phyloP scores from a whole-genome alignment of 2,113 vertebrate genomes.

The Bothrops jararaca region DNA sequence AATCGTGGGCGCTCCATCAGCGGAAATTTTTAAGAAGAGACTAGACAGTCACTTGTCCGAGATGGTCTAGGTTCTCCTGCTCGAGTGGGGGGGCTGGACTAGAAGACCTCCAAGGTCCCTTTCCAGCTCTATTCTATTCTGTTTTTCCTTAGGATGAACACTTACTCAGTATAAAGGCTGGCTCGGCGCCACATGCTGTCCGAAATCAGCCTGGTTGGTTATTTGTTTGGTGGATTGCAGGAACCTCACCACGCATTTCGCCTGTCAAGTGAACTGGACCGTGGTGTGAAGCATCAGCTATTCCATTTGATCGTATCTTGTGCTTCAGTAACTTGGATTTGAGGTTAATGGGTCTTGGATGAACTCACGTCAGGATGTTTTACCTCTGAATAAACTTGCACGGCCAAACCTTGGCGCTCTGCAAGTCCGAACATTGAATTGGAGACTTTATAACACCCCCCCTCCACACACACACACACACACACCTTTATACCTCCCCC shows the following conservation, averaged over 20 bases:
- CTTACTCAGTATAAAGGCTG: background rate
- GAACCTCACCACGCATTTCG: background rate
- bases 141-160: background rate
- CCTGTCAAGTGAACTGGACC: background rate
- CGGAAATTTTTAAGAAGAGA: too few species aligned
- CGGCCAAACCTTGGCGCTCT: background rate
- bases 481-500: too few species aligned
- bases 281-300: background rate
- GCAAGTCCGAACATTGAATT: background rate
- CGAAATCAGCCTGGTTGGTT: background rate
- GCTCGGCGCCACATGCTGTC: background rate
- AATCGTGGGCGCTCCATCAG: too few species aligned
- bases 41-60: too few species aligned
- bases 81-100: too few species aligned
- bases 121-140: too few species aligned
- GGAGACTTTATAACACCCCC: background rate
- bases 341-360: background rate
- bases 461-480: too few species aligned
- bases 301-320: background rate
- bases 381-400: background rate
- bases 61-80: too few species aligned
- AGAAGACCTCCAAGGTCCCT: too few species aligned
- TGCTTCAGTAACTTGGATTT: background rate
- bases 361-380: background rate
- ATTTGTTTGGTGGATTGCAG: background rate